Percentiles rank a stretch among this genome's conserved stretches.
phyloP scores from a whole-genome alignment of 2,888 invertebrate genomes.

The Sphaeridia pumilis region DNA sequence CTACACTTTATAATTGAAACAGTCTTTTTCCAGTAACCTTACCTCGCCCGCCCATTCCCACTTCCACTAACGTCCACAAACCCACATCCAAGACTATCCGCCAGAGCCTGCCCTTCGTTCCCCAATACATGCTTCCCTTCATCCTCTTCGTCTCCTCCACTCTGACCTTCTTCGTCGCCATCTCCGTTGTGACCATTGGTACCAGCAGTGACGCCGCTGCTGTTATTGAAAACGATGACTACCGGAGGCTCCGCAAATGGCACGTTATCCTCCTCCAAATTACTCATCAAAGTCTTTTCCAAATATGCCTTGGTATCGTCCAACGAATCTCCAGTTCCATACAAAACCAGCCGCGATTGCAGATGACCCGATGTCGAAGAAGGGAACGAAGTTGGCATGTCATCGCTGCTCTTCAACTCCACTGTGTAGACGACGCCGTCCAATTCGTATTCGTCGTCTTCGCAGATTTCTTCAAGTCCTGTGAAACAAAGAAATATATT shows the following conservation, averaged over 20 bases:
- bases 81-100: slow-evolving; percentile 34
- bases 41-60: slow-evolving; percentile 30
- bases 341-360: slow-evolving; percentile 42
- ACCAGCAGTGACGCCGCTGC: neutral
- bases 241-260: slow-evolving; percentile 42
- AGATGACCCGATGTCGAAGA: slow-evolving; percentile 25
- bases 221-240: slow-evolving; percentile 30
- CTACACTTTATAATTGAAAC: neutral
- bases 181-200: too few relatives aligned
- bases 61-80: slow-evolving; percentile 34
- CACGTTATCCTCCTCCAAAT: slow-evolving; percentile 67
- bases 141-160: slow-evolving; percentile 21
- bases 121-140: slow-evolving; percentile 29
- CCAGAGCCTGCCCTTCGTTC: slow-evolving; percentile 32
- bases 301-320: slow-evolving; percentile 83
- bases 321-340: slow-evolving; percentile 79
- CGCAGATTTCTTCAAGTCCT: slow-evolving; percentile 58
- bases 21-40: neutral
- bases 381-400: slow-evolving; percentile 33
- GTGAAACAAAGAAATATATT: too few relatives aligned
- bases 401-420: slow-evolving; percentile 45
- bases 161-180: too few relatives aligned
- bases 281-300: slow-evolving; percentile 77
- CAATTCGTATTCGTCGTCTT: slow-evolving; percentile 71
- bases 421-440: slow-evolving; percentile 68